Evolutionary conservation across 2,797 vertebrate species (phyloP).

Genomic region (Gadopsis marmoratus): DNA sequence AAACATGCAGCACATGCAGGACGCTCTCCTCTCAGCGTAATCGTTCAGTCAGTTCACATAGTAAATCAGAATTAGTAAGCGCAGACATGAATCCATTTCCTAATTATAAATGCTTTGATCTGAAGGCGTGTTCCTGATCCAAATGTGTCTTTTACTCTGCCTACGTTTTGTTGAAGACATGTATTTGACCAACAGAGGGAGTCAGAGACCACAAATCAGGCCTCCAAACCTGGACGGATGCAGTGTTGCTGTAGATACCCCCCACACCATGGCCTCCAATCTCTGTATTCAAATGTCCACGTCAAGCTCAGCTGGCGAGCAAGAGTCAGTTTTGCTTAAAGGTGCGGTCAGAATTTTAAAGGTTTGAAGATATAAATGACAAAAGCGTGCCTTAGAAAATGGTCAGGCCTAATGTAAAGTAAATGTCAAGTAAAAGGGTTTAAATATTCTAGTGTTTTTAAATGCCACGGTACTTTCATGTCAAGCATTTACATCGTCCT

Average conservation of each 20-base stretch:
- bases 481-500: no score
- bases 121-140: background rate
- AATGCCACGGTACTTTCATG: no score
- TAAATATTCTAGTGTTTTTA: no score
- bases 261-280: background rate
- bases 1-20: background rate
- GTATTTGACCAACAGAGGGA: constrained; percentile 38
- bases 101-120: background rate
- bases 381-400: background rate
- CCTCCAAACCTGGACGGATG: background rate
- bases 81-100: background rate
- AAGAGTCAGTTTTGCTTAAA: background rate
- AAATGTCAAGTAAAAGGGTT: no score
- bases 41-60: background rate
- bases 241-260: background rate
- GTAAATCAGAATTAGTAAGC: background rate
- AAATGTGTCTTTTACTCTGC: background rate
- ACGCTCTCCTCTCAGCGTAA: background rate
- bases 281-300: background rate
- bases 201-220: constrained; percentile 22
- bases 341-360: no score
- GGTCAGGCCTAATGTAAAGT: background rate
- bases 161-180: background rate
- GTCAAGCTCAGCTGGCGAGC: background rate
- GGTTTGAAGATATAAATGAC: no score